These are phyloP conservation scores for Chloropsis cyanopogon DNA, from an alignment of 2,113 vertebrate genomes.

Conservation along the genomic window DNA sequence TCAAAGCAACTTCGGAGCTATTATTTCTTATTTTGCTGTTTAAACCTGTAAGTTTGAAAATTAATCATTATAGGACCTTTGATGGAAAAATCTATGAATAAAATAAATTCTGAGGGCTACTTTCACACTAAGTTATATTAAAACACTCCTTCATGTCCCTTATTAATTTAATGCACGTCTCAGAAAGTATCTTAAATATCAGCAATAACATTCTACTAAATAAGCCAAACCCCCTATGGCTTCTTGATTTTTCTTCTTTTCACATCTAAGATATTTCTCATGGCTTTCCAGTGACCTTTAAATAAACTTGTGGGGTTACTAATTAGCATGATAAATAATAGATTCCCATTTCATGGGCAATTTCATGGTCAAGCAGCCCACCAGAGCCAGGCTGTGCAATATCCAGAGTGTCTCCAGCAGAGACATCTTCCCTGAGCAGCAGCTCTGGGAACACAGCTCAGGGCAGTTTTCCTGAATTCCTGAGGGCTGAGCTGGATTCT, in stretches of 20 bases:
- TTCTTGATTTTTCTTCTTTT: not conserved
- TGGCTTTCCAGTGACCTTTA: constrained; percentile 11
- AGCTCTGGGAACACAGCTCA: not conserved
- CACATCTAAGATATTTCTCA: not conserved
- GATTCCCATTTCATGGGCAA: not conserved
- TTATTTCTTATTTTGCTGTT: constrained; percentile 41
- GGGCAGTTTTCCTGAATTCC: not conserved
- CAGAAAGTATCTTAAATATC: not conserved
- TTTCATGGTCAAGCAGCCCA: not conserved
- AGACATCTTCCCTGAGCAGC: not conserved
- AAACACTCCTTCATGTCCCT: not conserved
- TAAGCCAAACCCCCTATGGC: not conserved
- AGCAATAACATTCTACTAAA: not conserved
- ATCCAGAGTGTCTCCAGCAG: not conserved
- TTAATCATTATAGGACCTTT: constrained; percentile 2
- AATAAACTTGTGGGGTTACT: not conserved
- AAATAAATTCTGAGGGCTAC: not conserved
- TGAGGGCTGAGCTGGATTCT: not conserved
- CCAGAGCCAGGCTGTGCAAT: not conserved
- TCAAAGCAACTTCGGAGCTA: not conserved
- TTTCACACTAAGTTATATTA: not conserved
- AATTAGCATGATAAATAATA: not conserved
- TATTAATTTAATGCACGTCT: not conserved
- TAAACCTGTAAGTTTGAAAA: constrained; percentile 19
- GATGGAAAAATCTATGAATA: constrained; percentile 18